Evolutionary conservation across 2,888 invertebrate species (phyloP), one percentile per base, ranked within the genome.

Genomic region (Fragum whitleyi): DNA sequence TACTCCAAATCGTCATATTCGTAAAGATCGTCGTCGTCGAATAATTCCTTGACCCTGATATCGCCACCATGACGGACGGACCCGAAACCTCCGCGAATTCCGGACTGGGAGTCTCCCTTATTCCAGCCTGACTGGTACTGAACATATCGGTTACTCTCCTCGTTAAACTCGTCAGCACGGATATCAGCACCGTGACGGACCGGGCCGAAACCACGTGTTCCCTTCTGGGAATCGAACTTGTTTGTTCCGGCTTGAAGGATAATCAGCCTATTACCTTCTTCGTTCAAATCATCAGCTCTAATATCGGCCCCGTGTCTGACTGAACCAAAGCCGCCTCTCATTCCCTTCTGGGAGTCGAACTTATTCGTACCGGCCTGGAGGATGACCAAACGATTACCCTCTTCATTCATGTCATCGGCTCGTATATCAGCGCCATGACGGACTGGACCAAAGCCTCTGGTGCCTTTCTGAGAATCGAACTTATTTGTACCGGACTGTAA

Each of bases 301-400:
- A 93, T 93, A 85, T 94, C 93, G 59, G 94, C 89, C 62, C 93
- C 91, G 83, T 94, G 93, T 36, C 92, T 86, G 0, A 87, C 85
- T 16, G 90, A 87, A 9, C 93, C 93, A 81, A 90, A 88, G 28
- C 88, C 81, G 32, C 88, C 82, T 16, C 83, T 68, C 90, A 92
- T 93, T 3, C 93, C 93, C 19, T 88, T 78, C 81, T 94, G 94
- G 26, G 87, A 87, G 29, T 93, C 93, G 29, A 88, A 90, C 78
- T 93, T 92, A 86, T 93, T 94, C 36, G 89, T 91, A 28, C 94
- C 94, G 26, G 92, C 89, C 78, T 94, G 94, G 2, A 93, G 86
- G 42, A 92, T 90, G 42, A 93, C 91, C 11, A 91, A 76, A 2
- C 88, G 88, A 23, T 91, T 89, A 32, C 93, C 91, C 32, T 89